Evolutionary conservation across 2,797 vertebrate genomes (phyloP), one percentile per base, ranked within the genome.

Genomic region (Florisuga fusca): DNA sequence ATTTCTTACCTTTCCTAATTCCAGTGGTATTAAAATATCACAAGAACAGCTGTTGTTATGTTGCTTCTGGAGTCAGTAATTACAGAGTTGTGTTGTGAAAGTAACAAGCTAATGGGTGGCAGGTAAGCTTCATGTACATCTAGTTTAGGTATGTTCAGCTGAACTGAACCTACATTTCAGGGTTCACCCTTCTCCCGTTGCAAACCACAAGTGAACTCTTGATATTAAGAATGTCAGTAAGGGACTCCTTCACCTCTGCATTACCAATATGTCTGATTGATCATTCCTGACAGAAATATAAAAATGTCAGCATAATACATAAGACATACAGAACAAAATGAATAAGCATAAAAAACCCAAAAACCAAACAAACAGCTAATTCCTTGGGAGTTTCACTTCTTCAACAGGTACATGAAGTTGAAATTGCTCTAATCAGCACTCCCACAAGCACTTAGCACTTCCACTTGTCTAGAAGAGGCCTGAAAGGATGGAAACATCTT

Each of bases 11-110:
- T 86, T 33, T 93, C 12, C 33, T 85, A 86, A 86, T 96, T 94
- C 92, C 91, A 90, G 48, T 31, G 89, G 69, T 86, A 95, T 80
- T 96, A 72, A 94, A 91, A 86, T 93, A 90, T 86, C 71, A 57
- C 83, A 92, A 88, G 80, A 93, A 82, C 92, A 97, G 71, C 91
- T 94, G 91, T 92, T 93, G 67, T 86, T 90, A 46, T 73, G 62
- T 46, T 91, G 38, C 59, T 91, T 74, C 48, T 81, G 66, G 21
- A 81, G 50, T 69, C 73, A 45, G 41, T 87, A 91, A 85, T 94
- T 93, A 69, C 48, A 78, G 69, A 75, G 78, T 6, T 63, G 57
- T 73, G 15, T 75, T 69, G 51, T 48, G 78, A 85, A 87, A 68
- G 27, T 57, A 80, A 23, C 16, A 26, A 63, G 23, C 55, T 80